Conservation (phyloP, 2,113 vertebrate species). For the Seriola quinqueradiata region DNA sequence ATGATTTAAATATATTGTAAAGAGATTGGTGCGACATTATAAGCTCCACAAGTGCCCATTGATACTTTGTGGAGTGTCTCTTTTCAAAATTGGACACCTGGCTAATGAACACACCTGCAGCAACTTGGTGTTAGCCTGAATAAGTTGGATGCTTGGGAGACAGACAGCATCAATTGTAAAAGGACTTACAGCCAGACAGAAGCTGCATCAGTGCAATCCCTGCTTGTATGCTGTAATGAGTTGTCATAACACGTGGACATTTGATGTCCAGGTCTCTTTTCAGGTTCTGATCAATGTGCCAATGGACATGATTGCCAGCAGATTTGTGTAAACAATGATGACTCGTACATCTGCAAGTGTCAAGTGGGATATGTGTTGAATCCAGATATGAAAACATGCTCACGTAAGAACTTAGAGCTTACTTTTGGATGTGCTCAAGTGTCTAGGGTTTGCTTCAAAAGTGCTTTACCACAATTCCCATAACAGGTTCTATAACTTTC, state of each 20-base stretch:
- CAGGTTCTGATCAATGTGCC: slow-evolving; percentile 76
- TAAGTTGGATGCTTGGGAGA: too few species aligned
- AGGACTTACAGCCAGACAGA: background rate
- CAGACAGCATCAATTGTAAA: background rate
- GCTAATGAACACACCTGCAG: too few species aligned
- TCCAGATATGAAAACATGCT: slow-evolving; percentile 79
- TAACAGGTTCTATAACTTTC: background rate
- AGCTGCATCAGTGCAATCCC: background rate
- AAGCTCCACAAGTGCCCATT: too few species aligned
- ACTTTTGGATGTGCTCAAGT: background rate
- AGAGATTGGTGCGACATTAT: background rate
- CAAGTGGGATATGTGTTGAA: slow-evolving; percentile 80
- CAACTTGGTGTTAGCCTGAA: too few species aligned
- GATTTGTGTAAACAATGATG: slow-evolving; percentile 73
- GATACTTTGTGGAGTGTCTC: background rate
- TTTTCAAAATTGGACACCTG: background rate
- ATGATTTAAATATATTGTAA: background rate
- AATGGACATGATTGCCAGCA: slow-evolving; percentile 83
- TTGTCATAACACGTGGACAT: slow-evolving; percentile 1
- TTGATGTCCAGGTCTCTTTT: slow-evolving; percentile 18
- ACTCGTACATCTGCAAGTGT: slow-evolving; percentile 80
- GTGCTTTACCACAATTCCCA: background rate
- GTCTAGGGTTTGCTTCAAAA: background rate
- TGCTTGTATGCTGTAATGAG: background rate
- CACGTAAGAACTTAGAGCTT: slow-evolving; percentile 29